Percentiles rank a stretch among this genome's conserved stretches.
Conservation (phyloP, 2,888 invertebrate species). For the Timandra comae region DNA sequence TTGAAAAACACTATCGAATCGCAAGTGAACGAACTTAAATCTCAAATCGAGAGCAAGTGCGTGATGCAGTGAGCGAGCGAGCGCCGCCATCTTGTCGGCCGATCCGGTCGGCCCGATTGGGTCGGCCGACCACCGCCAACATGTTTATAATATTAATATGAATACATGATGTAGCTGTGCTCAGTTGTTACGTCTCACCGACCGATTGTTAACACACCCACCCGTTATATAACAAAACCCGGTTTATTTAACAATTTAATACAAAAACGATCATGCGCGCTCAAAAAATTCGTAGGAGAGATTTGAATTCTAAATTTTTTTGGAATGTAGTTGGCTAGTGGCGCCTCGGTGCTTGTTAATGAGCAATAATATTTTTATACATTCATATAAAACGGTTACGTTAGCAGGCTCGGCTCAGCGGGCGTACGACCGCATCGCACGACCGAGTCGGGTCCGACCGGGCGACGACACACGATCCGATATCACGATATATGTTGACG, state of each 20-base stretch:
- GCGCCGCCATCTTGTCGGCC: slow-evolving; percentile 17
- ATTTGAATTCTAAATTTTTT: slow-evolving; percentile 64
- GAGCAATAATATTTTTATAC: slow-evolving; percentile 78
- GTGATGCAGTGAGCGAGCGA: slow-evolving; percentile 88
- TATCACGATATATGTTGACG: slow-evolving; percentile 65
- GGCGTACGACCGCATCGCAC: slow-evolving; percentile 14
- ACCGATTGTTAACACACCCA: slow-evolving; percentile 34
- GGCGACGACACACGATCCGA: too few species aligned
- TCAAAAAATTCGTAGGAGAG: slow-evolving; percentile 60
- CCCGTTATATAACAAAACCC: slow-evolving; percentile 34
- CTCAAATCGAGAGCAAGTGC: slow-evolving; percentile 97
- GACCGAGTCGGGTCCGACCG: slow-evolving; percentile 10
- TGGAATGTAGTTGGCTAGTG: slow-evolving; percentile 68
- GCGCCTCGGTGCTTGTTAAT: slow-evolving; percentile 75
- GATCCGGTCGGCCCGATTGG: slow-evolving; percentile 8
- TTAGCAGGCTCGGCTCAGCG: slow-evolving; percentile 45
- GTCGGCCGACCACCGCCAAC: slow-evolving; percentile 17
- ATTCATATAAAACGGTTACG: slow-evolving; percentile 66
- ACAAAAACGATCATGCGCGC: slow-evolving; percentile 57
- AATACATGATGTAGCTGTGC: slow-evolving; percentile 75
- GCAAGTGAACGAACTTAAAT: slow-evolving; percentile 97
- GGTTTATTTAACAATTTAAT: slow-evolving; percentile 25
- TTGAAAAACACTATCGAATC: slow-evolving; percentile 98
- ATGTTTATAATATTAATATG: slow-evolving; percentile 34
- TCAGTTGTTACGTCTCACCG: slow-evolving; percentile 58